phyloP scores from a whole-genome alignment of 2,888 invertebrate genomes.

The Caenorhabditis japonica region DNA sequence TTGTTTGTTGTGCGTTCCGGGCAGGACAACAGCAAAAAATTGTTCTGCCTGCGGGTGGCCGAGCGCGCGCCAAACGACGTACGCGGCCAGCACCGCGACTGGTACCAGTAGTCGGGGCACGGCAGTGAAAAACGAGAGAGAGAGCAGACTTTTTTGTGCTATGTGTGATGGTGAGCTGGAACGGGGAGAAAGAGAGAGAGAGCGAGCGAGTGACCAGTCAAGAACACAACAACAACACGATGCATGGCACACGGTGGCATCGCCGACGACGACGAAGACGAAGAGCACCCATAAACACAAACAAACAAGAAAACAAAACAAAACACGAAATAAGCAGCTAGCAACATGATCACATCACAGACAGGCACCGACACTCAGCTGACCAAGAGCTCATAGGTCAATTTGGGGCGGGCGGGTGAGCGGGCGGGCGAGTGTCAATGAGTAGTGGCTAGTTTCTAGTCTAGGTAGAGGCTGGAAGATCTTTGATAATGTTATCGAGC shows the following conservation, averaged over 20 bases:
- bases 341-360: constrained; percentile 34
- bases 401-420: constrained; percentile 5
- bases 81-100: constrained; percentile 22
- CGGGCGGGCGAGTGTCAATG: background rate
- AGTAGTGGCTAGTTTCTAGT: too few relatives aligned
- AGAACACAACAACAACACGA: constrained; percentile 14
- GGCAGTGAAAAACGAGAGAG: constrained; percentile 7
- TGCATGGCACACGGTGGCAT: constrained; percentile 33
- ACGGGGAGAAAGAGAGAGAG: background rate
- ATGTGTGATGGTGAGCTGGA: constrained; percentile 3
- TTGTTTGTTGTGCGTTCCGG: constrained; percentile 42
- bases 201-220: constrained; percentile 31
- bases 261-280: too few relatives aligned
- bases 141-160: constrained; percentile 20
- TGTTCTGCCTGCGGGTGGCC: constrained; percentile 14
- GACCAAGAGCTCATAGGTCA: constrained; percentile 32
- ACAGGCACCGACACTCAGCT: constrained; percentile 40
- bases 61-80: constrained; percentile 9
- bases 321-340: too few relatives aligned
- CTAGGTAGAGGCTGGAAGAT: too few relatives aligned
- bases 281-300: constrained; percentile 19
- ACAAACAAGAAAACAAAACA: constrained; percentile 18
- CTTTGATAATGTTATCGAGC: too few relatives aligned
- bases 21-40: background rate
- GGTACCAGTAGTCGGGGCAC: constrained; percentile 31